Percentiles rank a stretch among this genome's conserved stretches.
phyloP scores from a whole-genome alignment of 2,113 vertebrate species.

The Peromyscus leucopus region DNA sequence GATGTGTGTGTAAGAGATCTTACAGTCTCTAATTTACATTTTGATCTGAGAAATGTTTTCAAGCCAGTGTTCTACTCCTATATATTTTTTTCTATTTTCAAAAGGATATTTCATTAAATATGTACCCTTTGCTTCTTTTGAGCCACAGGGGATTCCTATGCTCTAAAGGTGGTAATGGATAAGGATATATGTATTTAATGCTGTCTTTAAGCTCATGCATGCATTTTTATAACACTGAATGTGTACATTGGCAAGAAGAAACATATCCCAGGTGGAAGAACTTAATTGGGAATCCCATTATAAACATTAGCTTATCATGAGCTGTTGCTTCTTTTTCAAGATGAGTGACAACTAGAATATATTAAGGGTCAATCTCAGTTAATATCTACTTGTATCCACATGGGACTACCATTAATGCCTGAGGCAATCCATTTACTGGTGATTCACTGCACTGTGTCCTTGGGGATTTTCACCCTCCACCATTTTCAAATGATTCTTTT shows the following conservation, averaged over 20 bases:
- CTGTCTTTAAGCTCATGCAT: not conserved
- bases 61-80: not conserved
- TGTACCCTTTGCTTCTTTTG: not conserved
- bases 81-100: not conserved
- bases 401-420: not conserved
- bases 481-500: not conserved
- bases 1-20: not conserved
- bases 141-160: not conserved
- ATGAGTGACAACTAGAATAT: not conserved
- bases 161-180: accelerated
- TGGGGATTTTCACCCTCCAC: not conserved
- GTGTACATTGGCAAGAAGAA: not conserved
- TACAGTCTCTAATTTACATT: not conserved
- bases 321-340: not conserved
- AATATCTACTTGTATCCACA: not conserved
- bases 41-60: not conserved
- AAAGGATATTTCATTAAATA: not conserved
- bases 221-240: not conserved
- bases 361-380: not conserved
- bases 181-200: not conserved
- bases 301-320: not conserved
- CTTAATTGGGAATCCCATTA: not conserved
- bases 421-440: not conserved
- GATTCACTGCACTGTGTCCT: not conserved
- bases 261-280: not conserved